These are phyloP conservation scores for Pemphigus obesinymphae DNA, from an alignment of 1,140 invertebrate genomes.

Conservation along the genomic window DNA sequence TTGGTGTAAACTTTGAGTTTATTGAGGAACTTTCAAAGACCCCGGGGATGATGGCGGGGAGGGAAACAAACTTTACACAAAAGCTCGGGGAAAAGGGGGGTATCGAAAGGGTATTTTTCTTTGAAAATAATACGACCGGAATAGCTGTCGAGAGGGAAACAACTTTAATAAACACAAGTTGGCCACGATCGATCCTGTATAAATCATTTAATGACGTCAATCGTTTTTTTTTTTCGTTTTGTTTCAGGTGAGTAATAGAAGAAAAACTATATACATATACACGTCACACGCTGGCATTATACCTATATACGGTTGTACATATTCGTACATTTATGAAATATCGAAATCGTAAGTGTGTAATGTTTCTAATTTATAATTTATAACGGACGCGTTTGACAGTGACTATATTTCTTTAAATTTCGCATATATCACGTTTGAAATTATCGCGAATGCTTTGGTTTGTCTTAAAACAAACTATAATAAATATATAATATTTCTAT, in stretches of 20 bases:
- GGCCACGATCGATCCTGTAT: neutral
- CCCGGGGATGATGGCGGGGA: neutral
- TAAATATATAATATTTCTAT: too few relatives aligned
- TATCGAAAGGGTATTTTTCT: conserved; percentile 23
- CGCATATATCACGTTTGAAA: too few relatives aligned
- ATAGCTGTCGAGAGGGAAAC: neutral
- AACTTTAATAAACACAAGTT: conserved; percentile 10
- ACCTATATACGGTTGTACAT: neutral
- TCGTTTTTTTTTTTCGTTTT: neutral
- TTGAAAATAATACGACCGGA: neutral
- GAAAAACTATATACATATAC: neutral
- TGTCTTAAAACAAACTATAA: too few relatives aligned
- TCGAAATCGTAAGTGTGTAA: neutral
- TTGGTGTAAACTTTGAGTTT: conserved; percentile 34
- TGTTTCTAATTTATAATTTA: neutral
- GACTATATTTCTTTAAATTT: too few relatives aligned
- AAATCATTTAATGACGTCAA: neutral
- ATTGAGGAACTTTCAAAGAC: conserved; percentile 38
- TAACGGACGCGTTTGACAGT: too few relatives aligned
- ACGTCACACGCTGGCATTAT: neutral
- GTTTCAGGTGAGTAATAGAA: neutral
- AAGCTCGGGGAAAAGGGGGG: neutral
- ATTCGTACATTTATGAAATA: neutral
- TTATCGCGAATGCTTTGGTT: too few relatives aligned
- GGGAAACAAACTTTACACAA: conserved; percentile 33